Conservation (phyloP, 2,888 invertebrate species). For the Epiblema foenella region DNA sequence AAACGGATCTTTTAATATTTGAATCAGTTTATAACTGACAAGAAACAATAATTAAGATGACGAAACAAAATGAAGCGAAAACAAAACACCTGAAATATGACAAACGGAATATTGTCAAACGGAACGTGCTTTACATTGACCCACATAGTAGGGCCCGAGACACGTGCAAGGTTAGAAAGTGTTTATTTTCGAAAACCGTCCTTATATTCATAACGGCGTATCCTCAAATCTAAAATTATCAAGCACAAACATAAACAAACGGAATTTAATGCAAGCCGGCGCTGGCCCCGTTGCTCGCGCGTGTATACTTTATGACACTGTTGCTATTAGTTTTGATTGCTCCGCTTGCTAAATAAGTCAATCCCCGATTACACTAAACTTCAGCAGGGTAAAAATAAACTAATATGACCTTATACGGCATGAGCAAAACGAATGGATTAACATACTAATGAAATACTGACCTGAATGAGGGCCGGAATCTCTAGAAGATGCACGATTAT, state of each 20-base stretch:
- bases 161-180: slow-evolving; percentile 77
- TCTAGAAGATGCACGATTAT: slow-evolving; percentile 84
- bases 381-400: slow-evolving; percentile 69
- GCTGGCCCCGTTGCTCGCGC: slow-evolving; percentile 66
- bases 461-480: slow-evolving; percentile 83
- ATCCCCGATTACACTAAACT: slow-evolving; percentile 62
- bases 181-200: slow-evolving; percentile 82
- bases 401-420: slow-evolving; percentile 48
- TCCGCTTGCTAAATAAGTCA: slow-evolving; percentile 66
- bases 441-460: slow-evolving; percentile 56
- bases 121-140: slow-evolving; percentile 81
- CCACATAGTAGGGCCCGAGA: slow-evolving; percentile 76
- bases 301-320: slow-evolving; percentile 67
- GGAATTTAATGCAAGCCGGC: slow-evolving; percentile 64
- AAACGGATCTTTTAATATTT: slow-evolving; percentile 1
- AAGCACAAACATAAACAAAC: slow-evolving; percentile 81
- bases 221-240: slow-evolving; percentile 79
- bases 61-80: slow-evolving; percentile 2
- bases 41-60: slow-evolving; percentile 3
- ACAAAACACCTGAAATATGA: slow-evolving; percentile 54
- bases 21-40: slow-evolving; percentile 2
- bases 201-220: slow-evolving; percentile 77
- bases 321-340: slow-evolving; percentile 61
- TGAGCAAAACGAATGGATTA: slow-evolving; percentile 57
- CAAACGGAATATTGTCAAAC: slow-evolving; percentile 68